These are phyloP conservation scores for Cryptocephalus moraei DNA, from an alignment of 2,888 invertebrate genomes.

Conservation along the genomic window DNA sequence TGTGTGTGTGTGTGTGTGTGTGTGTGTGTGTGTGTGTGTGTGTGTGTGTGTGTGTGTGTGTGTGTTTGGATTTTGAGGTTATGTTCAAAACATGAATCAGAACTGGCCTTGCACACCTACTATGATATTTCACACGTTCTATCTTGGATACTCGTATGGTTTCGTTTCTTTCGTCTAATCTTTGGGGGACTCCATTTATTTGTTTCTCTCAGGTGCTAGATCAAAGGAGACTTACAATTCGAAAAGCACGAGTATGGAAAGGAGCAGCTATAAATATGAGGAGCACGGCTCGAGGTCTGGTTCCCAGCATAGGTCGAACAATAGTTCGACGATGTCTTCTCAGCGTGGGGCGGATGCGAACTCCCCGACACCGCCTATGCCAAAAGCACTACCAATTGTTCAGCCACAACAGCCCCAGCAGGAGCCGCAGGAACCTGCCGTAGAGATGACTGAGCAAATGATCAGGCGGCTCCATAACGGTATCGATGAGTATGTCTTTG, in stretches of 20 bases:
- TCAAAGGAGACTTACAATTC: constrained; percentile 33
- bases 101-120: too few species aligned
- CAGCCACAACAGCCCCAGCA: constrained; percentile 13
- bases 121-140: too few species aligned
- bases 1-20: too few species aligned
- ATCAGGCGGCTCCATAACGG: constrained; percentile 28
- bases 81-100: too few species aligned
- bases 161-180: too few species aligned
- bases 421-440: constrained; percentile 1
- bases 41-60: too few species aligned
- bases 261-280: constrained; percentile 29
- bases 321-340: constrained; percentile 13
- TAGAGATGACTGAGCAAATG: constrained; percentile 21
- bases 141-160: too few species aligned
- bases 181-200: too few species aligned
- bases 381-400: constrained; percentile 2
- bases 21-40: too few species aligned
- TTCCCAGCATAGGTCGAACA: constrained; percentile 44
- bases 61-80: too few species aligned
- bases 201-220: constrained; percentile 2
- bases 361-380: constrained; percentile 7
- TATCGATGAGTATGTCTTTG: constrained; percentile 32
- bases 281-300: constrained; percentile 45
- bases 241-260: constrained; percentile 36
- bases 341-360: constrained; percentile 16